Evolutionary conservation across 2,113 vertebrate species (phyloP).

Genomic region (Zosterops borbonicus): DNA sequence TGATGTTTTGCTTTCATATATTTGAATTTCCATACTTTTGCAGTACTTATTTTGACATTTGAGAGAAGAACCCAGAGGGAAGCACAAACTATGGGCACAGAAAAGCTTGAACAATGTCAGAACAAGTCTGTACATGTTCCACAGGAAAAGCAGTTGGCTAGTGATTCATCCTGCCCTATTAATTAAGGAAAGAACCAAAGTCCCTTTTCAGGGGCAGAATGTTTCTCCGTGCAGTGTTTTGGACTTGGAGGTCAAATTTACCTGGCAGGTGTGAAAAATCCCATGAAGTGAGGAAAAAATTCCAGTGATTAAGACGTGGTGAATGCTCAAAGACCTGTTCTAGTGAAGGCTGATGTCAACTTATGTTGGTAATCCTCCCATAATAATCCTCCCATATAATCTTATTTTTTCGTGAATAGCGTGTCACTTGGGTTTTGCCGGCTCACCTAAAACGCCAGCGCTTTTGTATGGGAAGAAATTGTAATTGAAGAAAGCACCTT

Average conservation of each 20-base stretch:
- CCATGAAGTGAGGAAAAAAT: background rate
- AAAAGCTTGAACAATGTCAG: background rate
- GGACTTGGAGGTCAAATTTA: background rate
- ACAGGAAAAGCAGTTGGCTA: background rate
- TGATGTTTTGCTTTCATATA: background rate
- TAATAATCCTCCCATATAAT: background rate
- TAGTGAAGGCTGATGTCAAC: background rate
- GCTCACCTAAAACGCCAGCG: background rate
- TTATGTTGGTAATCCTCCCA: background rate
- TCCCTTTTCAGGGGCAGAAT: background rate
- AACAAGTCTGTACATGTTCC: background rate
- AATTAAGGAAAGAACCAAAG: background rate
- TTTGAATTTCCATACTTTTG: background rate
- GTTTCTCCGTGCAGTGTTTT: background rate
- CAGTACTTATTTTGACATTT: background rate
- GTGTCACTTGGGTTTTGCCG: background rate
- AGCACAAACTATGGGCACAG: background rate
- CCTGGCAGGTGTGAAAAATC: background rate
- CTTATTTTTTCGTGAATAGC: background rate
- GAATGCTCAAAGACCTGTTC: no score
- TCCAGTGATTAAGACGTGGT: fast-evolving
- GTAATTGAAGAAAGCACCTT: background rate
- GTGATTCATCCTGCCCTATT: background rate
- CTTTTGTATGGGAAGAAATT: background rate
- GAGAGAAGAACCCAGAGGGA: background rate